Evolutionary conservation across 2,888 invertebrate genomes (phyloP).

Genomic region (Noctua pronuba): DNA sequence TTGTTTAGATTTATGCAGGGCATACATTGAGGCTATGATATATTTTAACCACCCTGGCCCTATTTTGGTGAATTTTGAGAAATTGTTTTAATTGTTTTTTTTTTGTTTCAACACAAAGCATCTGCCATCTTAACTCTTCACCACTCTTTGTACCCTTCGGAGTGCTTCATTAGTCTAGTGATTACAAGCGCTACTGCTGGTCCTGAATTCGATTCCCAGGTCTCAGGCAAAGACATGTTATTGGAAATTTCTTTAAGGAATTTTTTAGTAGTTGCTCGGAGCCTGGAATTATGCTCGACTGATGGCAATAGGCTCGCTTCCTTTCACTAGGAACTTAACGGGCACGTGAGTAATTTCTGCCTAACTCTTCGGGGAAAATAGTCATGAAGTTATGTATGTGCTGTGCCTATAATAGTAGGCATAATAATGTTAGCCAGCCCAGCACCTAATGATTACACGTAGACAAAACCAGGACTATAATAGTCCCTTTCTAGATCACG

Average conservation of each 20-base stretch:
- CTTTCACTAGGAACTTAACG: neutral
- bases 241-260: neutral
- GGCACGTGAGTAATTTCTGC: neutral
- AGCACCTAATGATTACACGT: neutral
- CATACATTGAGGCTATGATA: slow-evolving; percentile 27
- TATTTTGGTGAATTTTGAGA: neutral
- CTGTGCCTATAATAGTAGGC: too few species aligned
- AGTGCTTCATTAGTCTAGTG: too few species aligned
- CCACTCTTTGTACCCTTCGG: neutral
- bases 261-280: neutral
- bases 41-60: neutral
- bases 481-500: slow-evolving; percentile 5
- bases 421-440: neutral
- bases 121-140: neutral
- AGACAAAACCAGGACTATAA: neutral
- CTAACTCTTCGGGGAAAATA: neutral
- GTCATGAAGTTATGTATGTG: neutral
- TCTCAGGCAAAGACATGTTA: neutral
- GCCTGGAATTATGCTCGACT: neutral
- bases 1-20: slow-evolving; percentile 40
- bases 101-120: neutral
- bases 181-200: neutral
- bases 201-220: neutral
- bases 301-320: neutral
- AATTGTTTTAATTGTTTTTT: neutral